Evolutionary conservation across 2,888 invertebrate genomes (phyloP).

Genomic region (Aphrophora alni): DNA sequence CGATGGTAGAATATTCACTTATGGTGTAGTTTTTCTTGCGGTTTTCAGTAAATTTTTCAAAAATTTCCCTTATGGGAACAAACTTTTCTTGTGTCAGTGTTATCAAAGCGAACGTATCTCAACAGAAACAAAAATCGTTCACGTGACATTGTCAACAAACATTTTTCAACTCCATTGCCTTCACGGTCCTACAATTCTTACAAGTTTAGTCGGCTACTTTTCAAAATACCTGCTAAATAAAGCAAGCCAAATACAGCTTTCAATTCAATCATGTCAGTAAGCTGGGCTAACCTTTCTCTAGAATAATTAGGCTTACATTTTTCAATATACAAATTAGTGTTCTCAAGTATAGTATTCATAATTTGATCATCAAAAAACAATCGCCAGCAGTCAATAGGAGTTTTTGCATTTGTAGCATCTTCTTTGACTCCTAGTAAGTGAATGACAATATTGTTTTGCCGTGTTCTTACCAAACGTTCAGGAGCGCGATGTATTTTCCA

Average conservation of each 20-base stretch:
- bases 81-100: constrained; percentile 21
- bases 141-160: background rate
- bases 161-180: background rate
- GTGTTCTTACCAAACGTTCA: background rate
- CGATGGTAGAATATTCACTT: constrained; percentile 20
- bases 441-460: background rate
- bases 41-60: constrained; percentile 15
- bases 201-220: background rate
- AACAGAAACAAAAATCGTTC: constrained; percentile 20
- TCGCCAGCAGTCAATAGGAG: constrained; percentile 2
- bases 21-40: constrained; percentile 16
- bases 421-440: background rate
- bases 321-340: constrained; percentile 2
- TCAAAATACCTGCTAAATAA: background rate
- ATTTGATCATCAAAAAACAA: constrained; percentile 10
- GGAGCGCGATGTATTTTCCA: constrained; percentile 6
- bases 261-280: background rate
- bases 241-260: constrained; percentile 14
- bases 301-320: constrained; percentile 1
- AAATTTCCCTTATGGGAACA: constrained; percentile 28
- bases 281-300: background rate
- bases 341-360: background rate
- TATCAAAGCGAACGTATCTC: constrained; percentile 16
- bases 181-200: background rate
- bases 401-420: background rate